Base-by-base conservation (phyloP, 1,140 invertebrate genomes). In the Grapholita molesta region DNA sequence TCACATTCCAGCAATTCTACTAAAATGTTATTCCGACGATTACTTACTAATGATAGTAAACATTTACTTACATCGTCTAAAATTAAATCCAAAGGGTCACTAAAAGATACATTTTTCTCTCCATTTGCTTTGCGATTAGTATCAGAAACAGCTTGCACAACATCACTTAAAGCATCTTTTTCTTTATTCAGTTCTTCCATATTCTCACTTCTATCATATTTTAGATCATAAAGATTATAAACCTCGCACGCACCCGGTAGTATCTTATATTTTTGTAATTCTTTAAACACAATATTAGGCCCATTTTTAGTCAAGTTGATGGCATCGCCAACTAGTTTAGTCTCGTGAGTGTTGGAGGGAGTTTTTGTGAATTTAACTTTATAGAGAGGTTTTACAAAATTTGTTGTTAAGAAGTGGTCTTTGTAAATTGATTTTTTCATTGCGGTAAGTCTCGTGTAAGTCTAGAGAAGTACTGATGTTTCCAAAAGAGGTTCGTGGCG, bases 271-370 rank as follows among this genome's bases (percentile, higher is more conserved):
- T 28, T 61, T 61, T 61, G 24, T 8, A 25, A 15, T 15, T 30
- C 55, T 28, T 61, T 61, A 61, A 61, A 28, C n/a, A 6, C 30
- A n/a, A 61, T 11, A 61, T 61, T 32, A 28, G 24, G 7, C 0
- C 6, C 24, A 8, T 25, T 61, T 61, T 30, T 30, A 61, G 28
- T 28, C 2, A 28, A 25, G 32, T 32, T 32, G 24, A 6, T 8
- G n/a, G n/a, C 55, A 30, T 61, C n/a, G 24, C 55, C 55, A 8
- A 61, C 55, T 61, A 61, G 55, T 30, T 61, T 30, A 30, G 55
- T 30, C 24, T 1, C n/a, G 24, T 8, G 11, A 28, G 25, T 5
- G 5, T 61, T 8, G 18, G 30, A n/a, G 15, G 55, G 24, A n/a
- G 24, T 30, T 30, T 61, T 61, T 3, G 24, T 8, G 6, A 61